A percentile compares a stretch with the other conserved stretches of the same genome.
Evolutionary conservation across 2,113 vertebrate species (phyloP).

Genomic region (Tyrannus savana): DNA sequence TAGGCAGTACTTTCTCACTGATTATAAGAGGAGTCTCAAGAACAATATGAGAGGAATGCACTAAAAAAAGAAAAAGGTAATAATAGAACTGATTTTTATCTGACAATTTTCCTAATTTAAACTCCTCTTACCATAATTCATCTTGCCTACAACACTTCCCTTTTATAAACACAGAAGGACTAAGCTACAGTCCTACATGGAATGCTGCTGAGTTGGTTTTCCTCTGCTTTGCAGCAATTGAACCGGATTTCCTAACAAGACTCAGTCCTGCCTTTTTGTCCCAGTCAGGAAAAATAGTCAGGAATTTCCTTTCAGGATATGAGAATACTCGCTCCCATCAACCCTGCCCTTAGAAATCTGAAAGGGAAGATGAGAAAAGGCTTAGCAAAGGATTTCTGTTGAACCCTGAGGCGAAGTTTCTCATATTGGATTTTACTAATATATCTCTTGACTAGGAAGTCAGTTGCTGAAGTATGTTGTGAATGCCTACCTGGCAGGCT

Average conservation of each 20-base stretch:
- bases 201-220: not conserved
- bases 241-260: slow-evolving; percentile 10
- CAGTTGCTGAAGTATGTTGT: not conserved
- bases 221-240: not conserved
- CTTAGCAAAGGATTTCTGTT: not conserved
- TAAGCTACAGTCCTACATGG: not conserved
- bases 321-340: not conserved
- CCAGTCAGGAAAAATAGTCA: not conserved
- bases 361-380: not conserved
- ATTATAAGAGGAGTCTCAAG: not conserved
- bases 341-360: not conserved
- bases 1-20: not conserved
- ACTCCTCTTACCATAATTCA: not conserved
- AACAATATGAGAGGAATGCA: not conserved
- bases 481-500: not conserved
- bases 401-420: not conserved
- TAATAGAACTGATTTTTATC: not conserved
- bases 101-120: not conserved
- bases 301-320: slow-evolving; percentile 52
- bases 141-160: not conserved
- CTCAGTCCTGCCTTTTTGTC: not conserved
- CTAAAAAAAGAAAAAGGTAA: not conserved
- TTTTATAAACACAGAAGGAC: not conserved
- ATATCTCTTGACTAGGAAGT: not conserved
- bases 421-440: not conserved